A percentile compares a stretch with the other conserved stretches of the same genome.
Evolutionary conservation across 2,888 invertebrate species (phyloP).

Genomic region (Chrysotoxum bicinctum): DNA sequence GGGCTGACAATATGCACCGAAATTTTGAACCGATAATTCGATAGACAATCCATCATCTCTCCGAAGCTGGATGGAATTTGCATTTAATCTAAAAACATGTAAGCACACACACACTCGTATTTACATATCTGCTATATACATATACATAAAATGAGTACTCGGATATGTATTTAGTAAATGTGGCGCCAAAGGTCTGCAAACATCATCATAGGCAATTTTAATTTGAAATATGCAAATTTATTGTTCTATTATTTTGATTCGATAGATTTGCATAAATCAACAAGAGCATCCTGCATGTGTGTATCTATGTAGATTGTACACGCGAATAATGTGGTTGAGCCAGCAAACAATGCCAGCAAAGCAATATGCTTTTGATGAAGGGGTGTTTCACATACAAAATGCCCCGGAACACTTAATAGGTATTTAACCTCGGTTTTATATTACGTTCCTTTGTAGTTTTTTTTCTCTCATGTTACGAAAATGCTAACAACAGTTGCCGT

Average conservation of each 20-base stretch:
- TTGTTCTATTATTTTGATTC: conserved; percentile 72
- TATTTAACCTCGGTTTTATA: neutral
- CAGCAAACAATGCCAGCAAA: conserved; percentile 20
- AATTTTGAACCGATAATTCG: conserved; percentile 40
- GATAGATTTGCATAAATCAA: conserved; percentile 72
- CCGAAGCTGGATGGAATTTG: conserved; percentile 30
- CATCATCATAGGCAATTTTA: conserved; percentile 67
- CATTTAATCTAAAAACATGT: conserved; percentile 36
- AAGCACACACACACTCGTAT: neutral
- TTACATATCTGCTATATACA: neutral
- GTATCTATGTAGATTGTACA: neutral
- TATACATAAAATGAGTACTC: neutral
- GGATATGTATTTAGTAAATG: conserved; percentile 29
- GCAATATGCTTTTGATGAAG: conserved; percentile 28
- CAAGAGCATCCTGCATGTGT: conserved; percentile 39
- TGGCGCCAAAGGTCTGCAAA: conserved; percentile 66
- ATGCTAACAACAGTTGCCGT: conserved; percentile 46
- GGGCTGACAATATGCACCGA: conserved; percentile 19
- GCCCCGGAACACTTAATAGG: neutral
- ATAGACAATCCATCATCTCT: conserved; percentile 39
- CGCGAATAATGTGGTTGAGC: conserved; percentile 54
- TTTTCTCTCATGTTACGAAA: conserved; percentile 5
- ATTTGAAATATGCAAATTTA: conserved; percentile 72
- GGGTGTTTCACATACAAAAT: neutral
- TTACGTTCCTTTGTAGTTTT: neutral